Percentiles rank a stretch among this genome's conserved stretches.
phyloP scores from a whole-genome alignment of 2,888 invertebrate genomes.

The Panzeria rudis region DNA sequence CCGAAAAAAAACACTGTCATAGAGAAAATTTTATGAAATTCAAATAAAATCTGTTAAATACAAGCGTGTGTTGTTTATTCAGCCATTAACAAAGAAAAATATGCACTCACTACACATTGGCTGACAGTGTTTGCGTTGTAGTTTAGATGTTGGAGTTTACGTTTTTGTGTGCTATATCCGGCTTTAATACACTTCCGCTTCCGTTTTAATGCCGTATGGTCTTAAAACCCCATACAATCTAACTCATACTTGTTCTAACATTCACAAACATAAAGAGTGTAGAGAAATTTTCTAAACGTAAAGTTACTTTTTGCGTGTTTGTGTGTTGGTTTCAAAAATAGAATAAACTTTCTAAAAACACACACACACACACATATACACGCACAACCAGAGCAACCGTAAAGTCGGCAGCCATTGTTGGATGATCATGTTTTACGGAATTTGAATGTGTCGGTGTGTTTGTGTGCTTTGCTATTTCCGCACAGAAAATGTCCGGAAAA shows the following conservation, averaged over 20 bases:
- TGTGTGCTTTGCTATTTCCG: background rate
- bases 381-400: background rate
- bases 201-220: slow-evolving; percentile 70
- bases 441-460: background rate
- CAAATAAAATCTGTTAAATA: slow-evolving; percentile 50
- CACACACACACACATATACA: background rate
- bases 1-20: background rate
- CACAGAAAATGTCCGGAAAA: slow-evolving; percentile 25
- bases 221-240: slow-evolving; percentile 60
- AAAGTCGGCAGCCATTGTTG: slow-evolving; percentile 49
- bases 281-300: slow-evolving; percentile 55
- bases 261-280: slow-evolving; percentile 10
- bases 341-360: slow-evolving; percentile 52
- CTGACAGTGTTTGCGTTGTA: slow-evolving; percentile 23
- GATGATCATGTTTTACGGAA: slow-evolving; percentile 11
- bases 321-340: slow-evolving; percentile 62
- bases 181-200: slow-evolving; percentile 73
- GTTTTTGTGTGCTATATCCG: slow-evolving; percentile 69
- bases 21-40: slow-evolving; percentile 21
- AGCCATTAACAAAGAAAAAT: slow-evolving; percentile 23
- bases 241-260: background rate
- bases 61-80: slow-evolving; percentile 30
- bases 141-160: slow-evolving; percentile 52
- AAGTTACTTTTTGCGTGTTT: slow-evolving; percentile 66
- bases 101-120: slow-evolving; percentile 22